phyloP scores from a whole-genome alignment of 2,797 vertebrate species.

The Danio kyathit region DNA sequence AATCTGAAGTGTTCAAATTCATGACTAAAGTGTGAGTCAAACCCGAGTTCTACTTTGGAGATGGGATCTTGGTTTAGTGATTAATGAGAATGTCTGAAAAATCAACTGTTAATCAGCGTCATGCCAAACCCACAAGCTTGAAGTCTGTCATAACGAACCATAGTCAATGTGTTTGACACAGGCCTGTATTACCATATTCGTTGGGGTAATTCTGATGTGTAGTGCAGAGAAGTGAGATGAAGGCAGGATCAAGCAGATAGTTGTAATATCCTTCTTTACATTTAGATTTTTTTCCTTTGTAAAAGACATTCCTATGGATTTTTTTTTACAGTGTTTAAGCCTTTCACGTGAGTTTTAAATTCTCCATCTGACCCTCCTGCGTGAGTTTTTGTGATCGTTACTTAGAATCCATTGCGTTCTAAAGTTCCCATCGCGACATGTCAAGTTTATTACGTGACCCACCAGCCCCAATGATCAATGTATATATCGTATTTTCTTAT shows the following conservation, averaged over 20 bases:
- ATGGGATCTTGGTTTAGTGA: not conserved
- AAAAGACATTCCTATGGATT: not conserved
- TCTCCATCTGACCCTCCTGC: too few relatives aligned
- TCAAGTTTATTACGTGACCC: too few relatives aligned
- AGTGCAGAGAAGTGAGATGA: conserved; percentile 5
- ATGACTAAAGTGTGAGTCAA: conserved; percentile 27
- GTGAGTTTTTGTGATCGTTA: too few relatives aligned
- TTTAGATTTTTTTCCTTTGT: conserved; percentile 32
- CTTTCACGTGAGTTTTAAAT: too few relatives aligned
- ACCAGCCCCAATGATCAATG: too few relatives aligned
- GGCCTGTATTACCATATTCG: not conserved
- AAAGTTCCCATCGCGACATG: too few relatives aligned
- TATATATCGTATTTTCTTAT: too few relatives aligned
- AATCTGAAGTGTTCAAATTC: not conserved
- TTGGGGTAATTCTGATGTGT: conserved; percentile 16
- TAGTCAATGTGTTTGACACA: not conserved
- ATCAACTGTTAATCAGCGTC: conserved; percentile 21
- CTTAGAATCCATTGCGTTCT: too few relatives aligned
- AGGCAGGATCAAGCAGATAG: not conserved
- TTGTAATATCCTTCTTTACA: conserved; percentile 14
- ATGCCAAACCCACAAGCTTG: conserved; percentile 1
- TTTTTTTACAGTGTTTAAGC: not conserved
- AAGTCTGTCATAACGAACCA: conserved; percentile 1
- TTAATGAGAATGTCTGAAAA: conserved; percentile 12
- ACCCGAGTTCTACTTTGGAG: not conserved